A percentile compares a stretch with the other conserved stretches of the same genome.
phyloP scores from a whole-genome alignment of 2,113 vertebrate genomes.

The Zosterops pallidus region DNA sequence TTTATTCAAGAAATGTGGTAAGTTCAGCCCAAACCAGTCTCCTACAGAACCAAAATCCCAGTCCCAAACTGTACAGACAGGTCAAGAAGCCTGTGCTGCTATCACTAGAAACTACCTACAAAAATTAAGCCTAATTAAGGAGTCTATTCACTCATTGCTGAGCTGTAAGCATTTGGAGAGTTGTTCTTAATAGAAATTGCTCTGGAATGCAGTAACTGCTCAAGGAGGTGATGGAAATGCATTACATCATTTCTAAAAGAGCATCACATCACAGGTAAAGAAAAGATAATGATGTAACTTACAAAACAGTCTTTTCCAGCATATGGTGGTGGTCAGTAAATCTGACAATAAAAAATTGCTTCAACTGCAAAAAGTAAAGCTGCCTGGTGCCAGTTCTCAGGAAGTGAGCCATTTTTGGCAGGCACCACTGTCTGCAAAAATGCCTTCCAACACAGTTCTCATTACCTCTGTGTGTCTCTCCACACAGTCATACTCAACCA shows the following conservation, averaged over 20 bases:
- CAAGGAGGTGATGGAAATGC: background rate
- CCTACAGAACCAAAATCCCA: background rate
- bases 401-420: background rate
- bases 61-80: background rate
- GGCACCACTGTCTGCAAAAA: conserved; percentile 15
- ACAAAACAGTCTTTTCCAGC: background rate
- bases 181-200: background rate
- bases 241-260: background rate
- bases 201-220: background rate
- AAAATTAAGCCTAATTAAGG: background rate
- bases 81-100: background rate
- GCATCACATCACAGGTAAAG: background rate
- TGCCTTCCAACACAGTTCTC: background rate
- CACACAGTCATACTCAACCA: background rate
- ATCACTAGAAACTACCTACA: background rate
- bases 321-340: background rate
- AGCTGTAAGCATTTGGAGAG: background rate
- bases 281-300: background rate
- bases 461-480: conserved; percentile 10
- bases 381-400: background rate
- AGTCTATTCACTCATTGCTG: background rate
- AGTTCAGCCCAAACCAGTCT: background rate
- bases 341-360: conserved; percentile 15
- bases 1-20: background rate
- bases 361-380: conserved; percentile 16